These are phyloP conservation scores for Dallia pectoralis DNA, from an alignment of 2,797 vertebrate genomes.

Conservation along the genomic window DNA sequence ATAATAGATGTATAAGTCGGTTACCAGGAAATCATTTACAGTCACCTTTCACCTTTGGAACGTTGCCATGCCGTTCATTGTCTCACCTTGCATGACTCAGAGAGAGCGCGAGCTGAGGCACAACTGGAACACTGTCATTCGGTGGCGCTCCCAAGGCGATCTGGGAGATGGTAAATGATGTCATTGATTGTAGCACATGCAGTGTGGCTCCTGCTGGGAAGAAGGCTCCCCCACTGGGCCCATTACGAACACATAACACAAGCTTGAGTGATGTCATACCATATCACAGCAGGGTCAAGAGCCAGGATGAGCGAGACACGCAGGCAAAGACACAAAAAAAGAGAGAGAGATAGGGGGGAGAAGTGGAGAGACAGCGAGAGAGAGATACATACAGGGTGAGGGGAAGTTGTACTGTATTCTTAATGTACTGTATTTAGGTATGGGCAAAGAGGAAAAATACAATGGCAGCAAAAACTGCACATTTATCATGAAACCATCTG, in stretches of 20 bases:
- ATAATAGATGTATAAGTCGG: not conserved
- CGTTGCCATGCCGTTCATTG: slow-evolving; percentile 25
- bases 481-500: slow-evolving; percentile 6
- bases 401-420: too few relatives aligned
- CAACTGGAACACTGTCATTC: slow-evolving; percentile 43
- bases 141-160: slow-evolving; percentile 38
- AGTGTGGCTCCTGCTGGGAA: slow-evolving; percentile 62
- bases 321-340: not conserved
- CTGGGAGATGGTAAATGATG: slow-evolving; percentile 57
- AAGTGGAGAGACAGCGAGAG: not conserved
- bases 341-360: not conserved
- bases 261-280: slow-evolving; percentile 65
- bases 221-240: slow-evolving; percentile 53
- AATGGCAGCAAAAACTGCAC: not conserved
- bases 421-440: slow-evolving; percentile 5
- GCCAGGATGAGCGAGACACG: slow-evolving; percentile 9
- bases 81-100: not conserved
- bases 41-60: not conserved
- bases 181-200: slow-evolving; percentile 58
- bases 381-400: too few relatives aligned
- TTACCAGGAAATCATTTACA: not conserved
- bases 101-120: too few relatives aligned
- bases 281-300: slow-evolving; percentile 28
- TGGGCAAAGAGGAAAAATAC: slow-evolving; percentile 13
- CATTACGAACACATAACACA: slow-evolving; percentile 61